Evolutionary conservation across 2,888 invertebrate genomes (phyloP).

Genomic region (Oscheius myriophilus): DNA sequence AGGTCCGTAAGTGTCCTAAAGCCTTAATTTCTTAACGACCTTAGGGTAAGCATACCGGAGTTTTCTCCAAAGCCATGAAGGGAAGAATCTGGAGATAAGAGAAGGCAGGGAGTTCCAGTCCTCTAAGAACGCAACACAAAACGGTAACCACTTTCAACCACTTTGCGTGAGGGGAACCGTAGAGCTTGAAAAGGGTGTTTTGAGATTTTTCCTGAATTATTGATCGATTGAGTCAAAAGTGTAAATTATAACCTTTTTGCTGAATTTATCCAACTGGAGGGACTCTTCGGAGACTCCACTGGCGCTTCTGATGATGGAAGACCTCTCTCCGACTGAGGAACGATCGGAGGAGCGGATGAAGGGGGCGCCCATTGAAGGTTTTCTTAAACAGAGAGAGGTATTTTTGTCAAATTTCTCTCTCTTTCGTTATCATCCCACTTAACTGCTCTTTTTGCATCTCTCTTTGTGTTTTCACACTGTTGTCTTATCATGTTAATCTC

Average conservation of each 20-base stretch:
- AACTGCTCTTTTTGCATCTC: no score
- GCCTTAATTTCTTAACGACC: not conserved
- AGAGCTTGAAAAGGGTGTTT: constrained; percentile 15
- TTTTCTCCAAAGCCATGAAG: constrained; percentile 12
- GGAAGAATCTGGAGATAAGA: constrained; percentile 21
- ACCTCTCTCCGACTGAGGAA: constrained; percentile 13
- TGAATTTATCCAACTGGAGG: no score
- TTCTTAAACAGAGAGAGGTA: not conserved
- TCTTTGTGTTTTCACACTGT: no score
- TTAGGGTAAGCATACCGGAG: not conserved
- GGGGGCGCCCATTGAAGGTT: constrained; percentile 6
- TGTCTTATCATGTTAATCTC: no score
- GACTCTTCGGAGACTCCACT: no score
- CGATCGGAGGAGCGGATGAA: constrained; percentile 12
- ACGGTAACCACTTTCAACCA: constrained; percentile 1
- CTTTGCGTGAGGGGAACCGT: not conserved
- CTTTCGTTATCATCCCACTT: no score
- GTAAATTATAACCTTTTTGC: no score
- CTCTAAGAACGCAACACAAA: constrained; percentile 7
- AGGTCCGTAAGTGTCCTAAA: constrained; percentile 7
- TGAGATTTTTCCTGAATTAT: not conserved
- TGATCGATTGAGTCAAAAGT: no score
- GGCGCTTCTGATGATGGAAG: not conserved
- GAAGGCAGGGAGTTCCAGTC: constrained; percentile 22
- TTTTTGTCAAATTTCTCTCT: no score